Evolutionary conservation across 2,888 invertebrate genomes (phyloP).

Genomic region (Rhogogaster chlorosoma): DNA sequence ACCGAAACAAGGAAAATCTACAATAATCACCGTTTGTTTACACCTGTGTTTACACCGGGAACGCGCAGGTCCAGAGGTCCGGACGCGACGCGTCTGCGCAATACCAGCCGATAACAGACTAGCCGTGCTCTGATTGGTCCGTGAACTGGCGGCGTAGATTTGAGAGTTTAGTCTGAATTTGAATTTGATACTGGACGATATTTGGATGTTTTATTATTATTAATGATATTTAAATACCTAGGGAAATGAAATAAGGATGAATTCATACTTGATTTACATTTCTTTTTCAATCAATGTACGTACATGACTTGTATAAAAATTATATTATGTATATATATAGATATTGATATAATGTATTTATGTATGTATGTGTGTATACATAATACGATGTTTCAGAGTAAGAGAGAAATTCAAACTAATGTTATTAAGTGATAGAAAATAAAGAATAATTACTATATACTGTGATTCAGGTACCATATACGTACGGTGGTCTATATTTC

Average conservation of each 20-base stretch:
- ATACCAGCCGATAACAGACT: not conserved
- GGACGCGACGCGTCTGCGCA: not conserved
- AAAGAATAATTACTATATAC: constrained; percentile 59
- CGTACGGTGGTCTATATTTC: constrained; percentile 56
- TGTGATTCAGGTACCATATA: constrained; percentile 70
- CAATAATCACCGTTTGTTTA: not conserved
- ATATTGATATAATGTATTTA: not conserved
- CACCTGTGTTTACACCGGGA: not conserved
- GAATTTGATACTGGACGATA: not conserved
- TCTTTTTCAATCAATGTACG: not conserved
- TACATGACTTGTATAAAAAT: constrained; percentile 4
- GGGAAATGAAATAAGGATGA: too few relatives aligned
- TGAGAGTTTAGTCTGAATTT: not conserved
- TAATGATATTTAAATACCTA: not conserved
- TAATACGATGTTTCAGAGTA: not conserved
- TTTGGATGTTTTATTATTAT: not conserved
- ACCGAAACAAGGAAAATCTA: not conserved
- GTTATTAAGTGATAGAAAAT: not conserved
- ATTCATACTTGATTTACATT: not conserved
- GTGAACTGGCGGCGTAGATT: not conserved
- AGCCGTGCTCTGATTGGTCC: not conserved
- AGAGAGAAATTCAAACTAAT: not conserved
- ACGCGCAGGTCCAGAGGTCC: not conserved
- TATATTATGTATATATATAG: not conserved
- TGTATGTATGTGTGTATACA: not conserved